Evolutionary conservation across 2,888 invertebrate genomes (phyloP), one percentile per base, ranked within the genome.

Genomic region (Dimorphilus gyrociliatus): DNA sequence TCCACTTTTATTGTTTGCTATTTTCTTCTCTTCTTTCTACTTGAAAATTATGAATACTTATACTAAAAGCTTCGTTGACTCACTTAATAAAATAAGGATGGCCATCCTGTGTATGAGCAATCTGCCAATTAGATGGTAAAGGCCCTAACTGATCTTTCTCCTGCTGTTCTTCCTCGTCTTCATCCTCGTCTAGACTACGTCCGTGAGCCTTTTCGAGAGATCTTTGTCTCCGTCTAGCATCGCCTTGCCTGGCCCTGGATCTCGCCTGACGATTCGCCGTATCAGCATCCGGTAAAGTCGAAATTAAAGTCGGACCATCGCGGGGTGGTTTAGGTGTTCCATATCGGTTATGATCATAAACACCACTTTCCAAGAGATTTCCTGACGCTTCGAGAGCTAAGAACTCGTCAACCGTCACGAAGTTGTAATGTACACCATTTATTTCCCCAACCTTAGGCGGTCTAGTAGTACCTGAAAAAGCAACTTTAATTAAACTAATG

Each of bases 41-140:
- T n/a, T n/a, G n/a, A n/a, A n/a, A n/a, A n/a, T n/a, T n/a, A n/a
- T n/a, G n/a, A n/a, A n/a, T n/a, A 21, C 8, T 8, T 21, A 21
- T 21, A 10, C n/a, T 10, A 21, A 8, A 21, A 21, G 21, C n/a
- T 8, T 10, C 10, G n/a, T 13, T 8, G 10, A 51, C 56, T 47
- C 41, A 58, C 58, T 94, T 90, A 48, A 94, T 94, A 56, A 88
- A 94, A 67, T 94, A 94, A 36, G 81, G 76, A 69, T 92, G 90
- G 47, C 92, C 92, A 37, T 82, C 81, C 42, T 90, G 88, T 8
- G 92, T 90, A 56, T 80, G 88, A 3, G 90, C 88, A 59, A 88
- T 84, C 63, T 94, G 92, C 94, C 94, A 94, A 69, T 90, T 88
- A 3, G 76, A 71, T 33, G 92, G 92, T 42, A 94, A 66, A 1